Evolutionary conservation across 1,140 invertebrate genomes (phyloP).

Genomic region (Plodia interpunctella): DNA sequence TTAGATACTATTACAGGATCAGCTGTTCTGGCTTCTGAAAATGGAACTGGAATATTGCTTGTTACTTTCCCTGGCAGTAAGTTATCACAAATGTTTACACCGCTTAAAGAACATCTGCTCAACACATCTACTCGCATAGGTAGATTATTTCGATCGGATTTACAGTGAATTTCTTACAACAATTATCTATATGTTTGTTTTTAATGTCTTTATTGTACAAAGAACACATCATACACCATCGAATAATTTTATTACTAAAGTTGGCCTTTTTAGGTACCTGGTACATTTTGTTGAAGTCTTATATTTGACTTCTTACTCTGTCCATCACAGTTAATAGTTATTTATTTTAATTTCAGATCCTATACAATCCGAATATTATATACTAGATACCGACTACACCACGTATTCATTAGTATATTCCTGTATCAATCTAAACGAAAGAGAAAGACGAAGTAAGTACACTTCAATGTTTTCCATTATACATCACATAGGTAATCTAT

Average conservation of each 20-base stretch:
- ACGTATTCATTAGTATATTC: constrained; percentile 57
- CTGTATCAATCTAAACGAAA: constrained; percentile 39
- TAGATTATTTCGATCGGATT: no score
- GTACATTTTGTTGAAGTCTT: no score
- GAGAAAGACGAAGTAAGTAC: constrained; percentile 39
- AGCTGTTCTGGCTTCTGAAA: constrained; percentile 29
- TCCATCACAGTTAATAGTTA: constrained; percentile 16
- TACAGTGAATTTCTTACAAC: no score
- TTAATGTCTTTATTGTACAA: no score
- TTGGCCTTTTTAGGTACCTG: no score
- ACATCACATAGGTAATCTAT: no score
- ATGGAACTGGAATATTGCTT: constrained; percentile 41
- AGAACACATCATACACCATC: no score
- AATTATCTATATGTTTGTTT: no score
- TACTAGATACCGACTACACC: constrained; percentile 57
- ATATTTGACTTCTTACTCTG: constrained; percentile 10
- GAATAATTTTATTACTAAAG: no score
- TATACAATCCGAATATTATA: constrained; percentile 43
- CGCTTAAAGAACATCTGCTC: no score
- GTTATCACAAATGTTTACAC: constrained; percentile 26
- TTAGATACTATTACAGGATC: constrained; percentile 36
- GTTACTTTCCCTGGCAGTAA: constrained; percentile 48
- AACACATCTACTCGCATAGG: no score
- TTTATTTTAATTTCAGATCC: constrained; percentile 30
- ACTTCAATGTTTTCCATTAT: constrained; percentile 4